Conservation (phyloP, 2,113 vertebrate genomes). For the cat (Felis catus) region DNA sequence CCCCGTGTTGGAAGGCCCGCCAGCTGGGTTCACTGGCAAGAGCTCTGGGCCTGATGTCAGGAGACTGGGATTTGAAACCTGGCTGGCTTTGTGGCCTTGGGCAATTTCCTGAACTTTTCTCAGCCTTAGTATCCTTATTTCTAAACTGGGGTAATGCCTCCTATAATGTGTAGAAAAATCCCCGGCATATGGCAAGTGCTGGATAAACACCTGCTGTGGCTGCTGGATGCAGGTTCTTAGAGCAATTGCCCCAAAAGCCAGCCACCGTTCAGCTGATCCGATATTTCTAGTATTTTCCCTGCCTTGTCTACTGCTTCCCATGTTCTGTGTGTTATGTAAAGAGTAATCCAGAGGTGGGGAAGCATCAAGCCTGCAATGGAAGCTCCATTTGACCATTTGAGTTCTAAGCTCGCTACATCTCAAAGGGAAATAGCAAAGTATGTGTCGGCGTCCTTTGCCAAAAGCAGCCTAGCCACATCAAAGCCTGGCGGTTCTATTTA, state of each 20-base stretch:
- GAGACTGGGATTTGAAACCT: background rate
- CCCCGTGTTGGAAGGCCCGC: background rate
- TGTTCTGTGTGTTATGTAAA: background rate
- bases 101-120: background rate
- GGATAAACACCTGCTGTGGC: constrained; percentile 34
- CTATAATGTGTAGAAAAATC: background rate
- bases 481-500: constrained; percentile 35
- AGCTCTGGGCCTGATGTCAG: background rate
- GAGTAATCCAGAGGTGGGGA: background rate
- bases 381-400: constrained; percentile 42
- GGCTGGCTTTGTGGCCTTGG: background rate
- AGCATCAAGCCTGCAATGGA: background rate
- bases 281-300: background rate
- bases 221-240: background rate
- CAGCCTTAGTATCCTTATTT: constrained; percentile 14
- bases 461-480: constrained; percentile 15
- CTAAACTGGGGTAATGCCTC: background rate
- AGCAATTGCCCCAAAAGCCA: background rate
- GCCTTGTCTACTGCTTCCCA: background rate
- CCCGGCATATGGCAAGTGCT: constrained; percentile 12
- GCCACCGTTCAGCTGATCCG: background rate
- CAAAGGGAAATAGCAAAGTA: constrained; percentile 48
- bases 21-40: background rate
- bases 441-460: background rate
- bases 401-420: constrained; percentile 3